phyloP scores from a whole-genome alignment of 2,797 vertebrate genomes.

The Sebastes kiyomatsui region DNA sequence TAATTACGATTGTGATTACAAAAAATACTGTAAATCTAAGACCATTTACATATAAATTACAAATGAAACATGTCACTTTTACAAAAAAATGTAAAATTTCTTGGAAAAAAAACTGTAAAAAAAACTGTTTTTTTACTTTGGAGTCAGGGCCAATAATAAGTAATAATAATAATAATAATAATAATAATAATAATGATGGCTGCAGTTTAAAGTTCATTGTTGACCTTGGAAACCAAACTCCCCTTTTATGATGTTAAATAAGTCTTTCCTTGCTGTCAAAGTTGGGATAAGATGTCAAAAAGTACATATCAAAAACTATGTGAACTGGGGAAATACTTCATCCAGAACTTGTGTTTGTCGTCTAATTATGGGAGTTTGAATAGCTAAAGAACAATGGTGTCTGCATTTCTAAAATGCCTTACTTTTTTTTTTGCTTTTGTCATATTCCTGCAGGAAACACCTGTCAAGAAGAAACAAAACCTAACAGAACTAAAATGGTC shows the following conservation, averaged over 20 bases:
- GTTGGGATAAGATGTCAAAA: not conserved
- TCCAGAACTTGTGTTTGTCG: not conserved
- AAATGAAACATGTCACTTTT: too few species aligned
- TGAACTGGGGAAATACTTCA: not conserved
- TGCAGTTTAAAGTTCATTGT: not conserved
- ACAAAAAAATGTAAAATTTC: too few species aligned
- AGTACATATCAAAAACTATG: not conserved
- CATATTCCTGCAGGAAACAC: constrained; percentile 20
- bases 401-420: constrained; percentile 3
- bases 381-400: not conserved
- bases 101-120: too few species aligned
- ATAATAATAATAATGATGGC: too few species aligned
- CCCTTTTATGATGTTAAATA: not conserved
- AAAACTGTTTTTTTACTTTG: too few species aligned
- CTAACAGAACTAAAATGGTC: constrained; percentile 43
- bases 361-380: constrained; percentile 1
- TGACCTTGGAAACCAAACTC: not conserved
- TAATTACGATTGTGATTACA: too few species aligned
- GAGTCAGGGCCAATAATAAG: too few species aligned
- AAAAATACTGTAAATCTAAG: too few species aligned
- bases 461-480: constrained; percentile 41
- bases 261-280: not conserved
- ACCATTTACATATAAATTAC: too few species aligned
- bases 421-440: constrained; percentile 14
- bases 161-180: too few species aligned